Evolutionary conservation across 2,113 vertebrate species (phyloP), one percentile per base, ranked within the genome.

Genomic region (Cavia porcellus): DNA sequence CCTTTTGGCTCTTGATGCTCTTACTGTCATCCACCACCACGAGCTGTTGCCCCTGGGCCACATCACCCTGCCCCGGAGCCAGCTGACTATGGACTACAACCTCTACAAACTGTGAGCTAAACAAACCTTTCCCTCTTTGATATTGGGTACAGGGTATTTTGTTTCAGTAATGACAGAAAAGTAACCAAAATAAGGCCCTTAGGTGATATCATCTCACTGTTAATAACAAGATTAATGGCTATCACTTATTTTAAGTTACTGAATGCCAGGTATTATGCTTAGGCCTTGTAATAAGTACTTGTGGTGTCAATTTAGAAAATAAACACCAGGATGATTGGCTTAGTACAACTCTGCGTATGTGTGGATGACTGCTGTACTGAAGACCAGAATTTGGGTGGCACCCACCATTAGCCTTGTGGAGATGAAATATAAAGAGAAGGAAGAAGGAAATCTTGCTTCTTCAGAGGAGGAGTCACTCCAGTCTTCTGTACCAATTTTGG

Each of bases 221-320:
- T 45, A 55, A 17, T 47, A 72, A 50, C 15, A 80, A 7, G 61
- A 42, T 32, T 61, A 79, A 64, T 30, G 75, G 25, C 50, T 82
- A 61, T n/a, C 55, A 74, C 55, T 84, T 89, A 70, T 15, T 47
- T 95, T 42, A 42, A 81, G 64, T 95, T 66, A 90, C 15, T 72
- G 24, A 47, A 64, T 57, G 45, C 59, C 82, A 89, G 22, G 20
- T 15, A 74, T 68, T 72, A 25, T 79, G 38, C 52, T 92, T 66
- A 83, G 68, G 24, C 74, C 74, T 77, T 77, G 12, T 77, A 25
- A 47, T 77, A 77, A 24, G 25, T 75, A 75, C 45, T 22, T 75
- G 42, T 45, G 38, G 42, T 75, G 22, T 45, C 72, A 45, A 6
- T n/a, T 75, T 45, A 19, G 28, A 75, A 45, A 47, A 77, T 12